Conservation (phyloP, 2,797 vertebrate genomes). For the Alosa sapidissima region DNA sequence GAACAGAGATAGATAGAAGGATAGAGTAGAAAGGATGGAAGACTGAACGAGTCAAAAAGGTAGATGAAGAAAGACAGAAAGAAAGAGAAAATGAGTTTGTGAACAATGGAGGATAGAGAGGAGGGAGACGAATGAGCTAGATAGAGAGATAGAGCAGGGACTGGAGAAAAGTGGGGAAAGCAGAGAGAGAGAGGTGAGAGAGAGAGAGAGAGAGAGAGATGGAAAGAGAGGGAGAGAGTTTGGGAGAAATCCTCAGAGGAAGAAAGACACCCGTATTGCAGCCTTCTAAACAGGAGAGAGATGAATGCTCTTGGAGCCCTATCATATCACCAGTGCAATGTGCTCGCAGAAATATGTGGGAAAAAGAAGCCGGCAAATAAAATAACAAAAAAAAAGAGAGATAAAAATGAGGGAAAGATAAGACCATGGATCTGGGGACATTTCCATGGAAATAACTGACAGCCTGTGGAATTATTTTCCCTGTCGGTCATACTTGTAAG, state of each 20-base stretch:
- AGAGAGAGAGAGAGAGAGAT: not conserved
- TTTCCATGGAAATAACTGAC: conserved; percentile 13
- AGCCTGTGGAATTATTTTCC: not conserved
- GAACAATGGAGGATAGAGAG: no score
- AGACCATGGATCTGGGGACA: not conserved
- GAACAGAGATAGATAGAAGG: no score
- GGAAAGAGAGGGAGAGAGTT: not conserved
- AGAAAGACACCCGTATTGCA: not conserved
- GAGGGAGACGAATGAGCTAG: no score
- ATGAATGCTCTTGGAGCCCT: not conserved
- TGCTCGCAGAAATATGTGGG: not conserved
- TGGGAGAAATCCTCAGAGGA: not conserved
- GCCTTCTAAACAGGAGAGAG: not conserved
- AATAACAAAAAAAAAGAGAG: conserved; percentile 12
- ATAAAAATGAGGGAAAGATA: not conserved
- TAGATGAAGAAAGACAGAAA: not conserved
- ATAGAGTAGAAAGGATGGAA: not conserved
- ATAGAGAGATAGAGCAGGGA: no score
- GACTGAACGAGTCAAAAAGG: not conserved
- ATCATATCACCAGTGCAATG: conserved; percentile 8
- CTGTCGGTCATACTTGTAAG: not conserved
- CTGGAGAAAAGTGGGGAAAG: no score
- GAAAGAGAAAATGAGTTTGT: no score
- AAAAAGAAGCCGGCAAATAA: not conserved
- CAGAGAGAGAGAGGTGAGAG: no score